Percentiles rank a stretch among this genome's conserved stretches.
Evolutionary conservation across 2,797 vertebrate genomes (phyloP).

Genomic region (Aphelocoma californica): DNA sequence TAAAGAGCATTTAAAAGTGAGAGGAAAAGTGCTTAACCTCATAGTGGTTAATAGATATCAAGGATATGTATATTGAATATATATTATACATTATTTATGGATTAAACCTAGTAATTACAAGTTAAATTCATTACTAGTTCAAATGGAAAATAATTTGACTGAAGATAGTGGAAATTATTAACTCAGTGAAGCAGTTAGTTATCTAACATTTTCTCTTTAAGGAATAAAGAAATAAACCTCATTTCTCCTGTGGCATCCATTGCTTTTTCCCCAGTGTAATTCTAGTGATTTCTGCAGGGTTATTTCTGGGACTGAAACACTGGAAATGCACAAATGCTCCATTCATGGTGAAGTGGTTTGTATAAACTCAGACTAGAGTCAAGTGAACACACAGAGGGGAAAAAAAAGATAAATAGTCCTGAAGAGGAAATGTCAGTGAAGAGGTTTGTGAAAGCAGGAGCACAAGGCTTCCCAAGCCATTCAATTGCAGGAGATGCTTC

Average conservation of each 20-base stretch:
- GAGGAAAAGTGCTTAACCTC: neutral
- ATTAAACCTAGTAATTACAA: neutral
- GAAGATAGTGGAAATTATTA: neutral
- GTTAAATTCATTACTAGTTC: neutral
- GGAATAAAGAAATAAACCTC: neutral
- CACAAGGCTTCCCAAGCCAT: neutral
- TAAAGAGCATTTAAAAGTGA: neutral
- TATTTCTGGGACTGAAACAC: neutral
- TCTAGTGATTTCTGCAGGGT: neutral
- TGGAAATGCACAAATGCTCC: neutral
- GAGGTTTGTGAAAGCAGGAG: neutral
- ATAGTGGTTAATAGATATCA: neutral
- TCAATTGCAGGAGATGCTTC: neutral
- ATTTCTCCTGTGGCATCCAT: neutral
- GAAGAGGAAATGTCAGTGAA: slow-evolving; percentile 9
- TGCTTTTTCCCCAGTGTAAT: neutral
- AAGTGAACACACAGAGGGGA: neutral
- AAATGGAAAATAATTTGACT: slow-evolving; percentile 1
- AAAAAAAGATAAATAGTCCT: neutral
- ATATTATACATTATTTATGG: neutral
- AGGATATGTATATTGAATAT: neutral
- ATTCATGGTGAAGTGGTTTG: slow-evolving; percentile 1
- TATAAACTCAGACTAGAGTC: neutral
- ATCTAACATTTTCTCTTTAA: neutral
- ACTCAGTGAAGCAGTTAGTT: neutral